Base-by-base conservation (phyloP, 1,140 invertebrate species). In the Aphaenogaster rudis region DNA sequence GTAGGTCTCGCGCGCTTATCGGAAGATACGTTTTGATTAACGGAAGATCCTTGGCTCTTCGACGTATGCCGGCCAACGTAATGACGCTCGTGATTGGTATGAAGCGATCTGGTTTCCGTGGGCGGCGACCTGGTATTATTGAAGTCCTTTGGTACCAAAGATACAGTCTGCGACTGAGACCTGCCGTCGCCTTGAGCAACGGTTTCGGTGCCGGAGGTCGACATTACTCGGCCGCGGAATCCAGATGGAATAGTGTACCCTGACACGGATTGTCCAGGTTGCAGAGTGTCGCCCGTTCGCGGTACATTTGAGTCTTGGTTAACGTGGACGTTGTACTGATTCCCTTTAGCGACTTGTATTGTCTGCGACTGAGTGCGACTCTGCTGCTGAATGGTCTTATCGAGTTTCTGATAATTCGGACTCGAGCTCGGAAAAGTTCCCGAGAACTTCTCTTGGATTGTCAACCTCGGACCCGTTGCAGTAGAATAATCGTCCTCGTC, bases 171-270 rank as follows among this genome's bases (percentile, higher is more conserved):
- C 17, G 96, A 96, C 93, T 97, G 97, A 6, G 97, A 96, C 88
- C 96, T 96, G 50, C 95, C 95, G 9, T 95, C 95, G 0, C 96
- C 95, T 28, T 96, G 95, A 0, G 96, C 96, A 78, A 95, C 95
- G 1, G 96, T 97, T 66, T 96, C 96, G 21, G 96, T 95, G 57
- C 96, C 96, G 2, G 96, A 95, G 8, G 96, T 95, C 2, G 97
- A 96, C 86, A 95, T 96, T 2, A 97, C 96, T 93, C 96, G 96
- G 0, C 96, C 97, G 80, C 97, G 96, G 88, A 97, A 97, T n/a
- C 97, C 97, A 39, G 95, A 86, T 1, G 97, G 97, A 81, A 97
- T 97, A 21, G 96, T 96, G 80, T 96, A 97, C 2, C 97, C 97
- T 17, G 96, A 95, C 52, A 97, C 94, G 15, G 95, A 92, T 88